These are phyloP conservation scores for Dioctria linearis DNA, from an alignment of 2,888 invertebrate genomes.

Conservation along the genomic window DNA sequence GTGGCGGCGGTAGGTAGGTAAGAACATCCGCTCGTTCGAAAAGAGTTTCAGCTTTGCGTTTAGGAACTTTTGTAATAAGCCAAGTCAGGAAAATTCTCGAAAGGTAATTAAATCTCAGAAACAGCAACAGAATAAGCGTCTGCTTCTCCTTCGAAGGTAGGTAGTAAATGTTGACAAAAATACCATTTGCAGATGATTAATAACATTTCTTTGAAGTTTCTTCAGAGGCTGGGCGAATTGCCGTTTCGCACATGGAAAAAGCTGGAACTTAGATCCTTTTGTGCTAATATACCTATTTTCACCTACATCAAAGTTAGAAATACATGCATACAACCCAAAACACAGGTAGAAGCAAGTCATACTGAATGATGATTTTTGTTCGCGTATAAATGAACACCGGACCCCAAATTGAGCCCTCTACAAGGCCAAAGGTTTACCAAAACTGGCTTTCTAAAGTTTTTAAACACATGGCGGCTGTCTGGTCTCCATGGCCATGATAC, in stretches of 20 bases:
- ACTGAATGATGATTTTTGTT: background rate
- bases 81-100: background rate
- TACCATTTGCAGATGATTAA: slow-evolving; percentile 4
- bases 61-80: slow-evolving; percentile 25
- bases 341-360: background rate
- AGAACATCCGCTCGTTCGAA: no score
- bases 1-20: background rate
- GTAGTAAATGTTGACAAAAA: slow-evolving; percentile 3
- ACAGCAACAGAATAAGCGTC: background rate
- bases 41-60: background rate
- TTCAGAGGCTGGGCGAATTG: background rate
- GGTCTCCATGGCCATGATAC: background rate
- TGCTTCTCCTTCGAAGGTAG: no score
- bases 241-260: background rate
- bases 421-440: no score
- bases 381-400: background rate
- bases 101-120: slow-evolving; percentile 13
- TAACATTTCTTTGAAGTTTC: background rate
- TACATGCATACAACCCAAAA: no score
- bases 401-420: background rate
- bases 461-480: no score
- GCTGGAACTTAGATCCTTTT: background rate
- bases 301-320: background rate
- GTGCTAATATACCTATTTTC: background rate
- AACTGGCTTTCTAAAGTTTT: no score